These are phyloP conservation scores for Tridacna gigas DNA, from an alignment of 2,888 invertebrate genomes.

Conservation along the genomic window DNA sequence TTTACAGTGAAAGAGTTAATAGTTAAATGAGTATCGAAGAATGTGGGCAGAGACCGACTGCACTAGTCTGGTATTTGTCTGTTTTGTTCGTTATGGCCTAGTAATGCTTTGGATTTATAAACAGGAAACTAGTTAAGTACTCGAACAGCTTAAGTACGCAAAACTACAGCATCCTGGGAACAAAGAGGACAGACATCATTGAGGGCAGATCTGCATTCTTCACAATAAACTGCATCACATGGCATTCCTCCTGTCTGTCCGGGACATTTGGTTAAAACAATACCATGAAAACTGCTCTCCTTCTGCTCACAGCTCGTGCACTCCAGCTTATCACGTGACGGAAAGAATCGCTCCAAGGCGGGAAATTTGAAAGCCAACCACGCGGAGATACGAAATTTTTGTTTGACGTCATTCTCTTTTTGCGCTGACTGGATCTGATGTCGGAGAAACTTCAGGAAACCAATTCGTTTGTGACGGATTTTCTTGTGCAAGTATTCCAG, in stretches of 20 bases:
- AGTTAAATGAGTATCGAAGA: too few relatives aligned
- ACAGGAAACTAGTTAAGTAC: too few relatives aligned
- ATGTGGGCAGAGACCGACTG: too few relatives aligned
- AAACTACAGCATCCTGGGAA: conserved; percentile 38
- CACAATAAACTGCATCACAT: conserved; percentile 64
- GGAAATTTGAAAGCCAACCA: conserved; percentile 54
- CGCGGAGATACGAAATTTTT: conserved; percentile 53
- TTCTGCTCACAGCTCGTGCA: conserved; percentile 63
- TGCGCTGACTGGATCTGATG: conserved; percentile 57
- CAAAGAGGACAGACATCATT: conserved; percentile 61
- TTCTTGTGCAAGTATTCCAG: conserved; percentile 65
- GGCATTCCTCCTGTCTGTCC: conserved; percentile 41
- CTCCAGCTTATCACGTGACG: conserved; percentile 27
- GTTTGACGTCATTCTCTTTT: conserved; percentile 57
- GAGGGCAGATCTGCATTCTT: conserved; percentile 57
- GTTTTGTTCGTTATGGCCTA: too few relatives aligned
- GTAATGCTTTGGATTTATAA: too few relatives aligned
- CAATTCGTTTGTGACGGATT: conserved; percentile 64
- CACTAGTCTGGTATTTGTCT: too few relatives aligned
- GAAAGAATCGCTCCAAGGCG: conserved; percentile 34
- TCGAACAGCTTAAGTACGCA: neutral
- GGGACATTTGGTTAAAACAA: conserved; percentile 46
- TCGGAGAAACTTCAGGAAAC: conserved; percentile 59
- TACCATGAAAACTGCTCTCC: conserved; percentile 42
- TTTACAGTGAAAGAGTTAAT: too few relatives aligned